A percentile compares a stretch with the other conserved stretches of the same genome.
Evolutionary conservation across 2,888 invertebrate genomes (phyloP).

Genomic region (Eristalinus aeneus): DNA sequence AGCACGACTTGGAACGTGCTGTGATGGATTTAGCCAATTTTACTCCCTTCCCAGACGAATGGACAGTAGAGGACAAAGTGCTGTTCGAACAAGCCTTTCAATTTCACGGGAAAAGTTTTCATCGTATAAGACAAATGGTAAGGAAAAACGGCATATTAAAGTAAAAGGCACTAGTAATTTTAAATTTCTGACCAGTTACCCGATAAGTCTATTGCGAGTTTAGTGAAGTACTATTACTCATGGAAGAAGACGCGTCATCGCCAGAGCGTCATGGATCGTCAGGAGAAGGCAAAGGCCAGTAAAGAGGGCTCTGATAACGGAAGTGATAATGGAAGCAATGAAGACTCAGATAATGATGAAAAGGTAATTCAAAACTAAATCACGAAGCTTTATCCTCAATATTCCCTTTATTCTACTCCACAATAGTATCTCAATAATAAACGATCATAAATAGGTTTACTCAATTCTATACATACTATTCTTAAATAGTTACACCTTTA

Average conservation of each 20-base stretch:
- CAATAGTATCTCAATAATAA: not conserved
- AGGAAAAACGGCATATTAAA: too few species aligned
- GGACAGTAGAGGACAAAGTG: constrained; percentile 99
- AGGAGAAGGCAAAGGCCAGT: constrained; percentile 82
- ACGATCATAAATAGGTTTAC: not conserved
- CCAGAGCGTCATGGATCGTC: constrained; percentile 96
- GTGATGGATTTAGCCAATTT: constrained; percentile 97
- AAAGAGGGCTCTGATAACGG: constrained; percentile 89
- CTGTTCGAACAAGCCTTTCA: constrained; percentile 99
- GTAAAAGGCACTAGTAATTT: not conserved
- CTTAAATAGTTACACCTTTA: too few species aligned
- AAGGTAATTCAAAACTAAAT: constrained; percentile 83
- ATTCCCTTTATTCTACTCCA: constrained; percentile 43
- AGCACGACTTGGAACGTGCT: constrained; percentile 96
- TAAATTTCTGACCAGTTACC: constrained; percentile 87
- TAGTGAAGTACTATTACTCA: constrained; percentile 98
- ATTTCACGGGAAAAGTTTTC: constrained; percentile 98
- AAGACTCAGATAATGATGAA: constrained; percentile 94
- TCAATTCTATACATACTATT: not conserved
- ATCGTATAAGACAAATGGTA: constrained; percentile 98
- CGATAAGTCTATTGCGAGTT: constrained; percentile 96
- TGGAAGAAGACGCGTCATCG: constrained; percentile 98
- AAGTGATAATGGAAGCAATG: constrained; percentile 91
- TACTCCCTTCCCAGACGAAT: constrained; percentile 98
- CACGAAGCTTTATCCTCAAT: not conserved